Percentiles rank a stretch among this genome's conserved stretches.
Evolutionary conservation across 1,140 invertebrate species (phyloP).

Genomic region (Ectropis grisescens): DNA sequence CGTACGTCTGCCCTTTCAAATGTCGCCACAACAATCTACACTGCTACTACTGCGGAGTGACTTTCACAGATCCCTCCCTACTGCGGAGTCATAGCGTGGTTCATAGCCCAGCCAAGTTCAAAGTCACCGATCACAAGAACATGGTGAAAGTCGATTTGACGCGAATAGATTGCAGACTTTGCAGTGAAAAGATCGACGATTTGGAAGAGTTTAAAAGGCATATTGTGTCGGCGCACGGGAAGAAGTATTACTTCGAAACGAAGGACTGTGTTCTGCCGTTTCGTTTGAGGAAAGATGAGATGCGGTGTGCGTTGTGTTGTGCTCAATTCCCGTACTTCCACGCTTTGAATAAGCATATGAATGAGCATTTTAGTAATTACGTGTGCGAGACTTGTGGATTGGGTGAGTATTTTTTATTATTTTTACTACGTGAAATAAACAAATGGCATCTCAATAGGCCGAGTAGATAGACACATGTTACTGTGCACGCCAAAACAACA

Average conservation of each 20-base stretch:
- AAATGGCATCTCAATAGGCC: too few relatives aligned
- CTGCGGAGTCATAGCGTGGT: constrained; percentile 29
- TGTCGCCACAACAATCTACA: constrained; percentile 48
- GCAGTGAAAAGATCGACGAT: constrained; percentile 21
- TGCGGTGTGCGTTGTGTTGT: constrained; percentile 41
- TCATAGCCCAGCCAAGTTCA: constrained; percentile 27
- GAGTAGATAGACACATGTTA: too few relatives aligned
- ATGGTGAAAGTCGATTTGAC: constrained; percentile 52
- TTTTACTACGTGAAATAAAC: too few relatives aligned
- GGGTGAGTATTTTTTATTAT: constrained; percentile 14
- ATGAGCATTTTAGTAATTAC: constrained; percentile 60
- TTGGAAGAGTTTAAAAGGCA: constrained; percentile 43
- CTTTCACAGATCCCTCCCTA: constrained; percentile 25
- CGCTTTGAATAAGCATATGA: constrained; percentile 57
- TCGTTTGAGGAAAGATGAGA: constrained; percentile 26
- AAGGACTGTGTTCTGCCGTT: constrained; percentile 45
- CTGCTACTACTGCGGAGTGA: constrained; percentile 48
- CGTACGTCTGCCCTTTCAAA: constrained; percentile 51
- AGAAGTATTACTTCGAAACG: constrained; percentile 41
- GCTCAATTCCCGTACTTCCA: constrained; percentile 35
- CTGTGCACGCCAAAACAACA: too few relatives aligned
- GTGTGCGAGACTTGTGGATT: constrained; percentile 75
- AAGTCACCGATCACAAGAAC: constrained; percentile 41
- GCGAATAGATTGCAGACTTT: constrained; percentile 44
- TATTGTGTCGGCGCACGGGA: constrained; percentile 30